Evolutionary conservation across 2,797 vertebrate genomes (phyloP).

Genomic region (Octomys mimax): DNA sequence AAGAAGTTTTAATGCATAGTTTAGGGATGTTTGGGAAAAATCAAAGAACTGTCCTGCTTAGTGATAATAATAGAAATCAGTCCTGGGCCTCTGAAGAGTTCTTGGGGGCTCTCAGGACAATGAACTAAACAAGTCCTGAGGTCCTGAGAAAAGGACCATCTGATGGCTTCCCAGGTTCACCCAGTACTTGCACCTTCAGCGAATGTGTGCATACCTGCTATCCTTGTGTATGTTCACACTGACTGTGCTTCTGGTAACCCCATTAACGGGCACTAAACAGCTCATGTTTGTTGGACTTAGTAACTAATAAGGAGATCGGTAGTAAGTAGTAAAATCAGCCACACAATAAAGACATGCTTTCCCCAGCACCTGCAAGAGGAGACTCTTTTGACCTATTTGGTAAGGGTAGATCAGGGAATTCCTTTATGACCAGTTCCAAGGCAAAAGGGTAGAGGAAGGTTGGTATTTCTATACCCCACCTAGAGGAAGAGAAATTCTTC

Average conservation of each 20-base stretch:
- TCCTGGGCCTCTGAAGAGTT: not conserved
- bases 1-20: not conserved
- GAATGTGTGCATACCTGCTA: not conserved
- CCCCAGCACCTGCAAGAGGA: not conserved
- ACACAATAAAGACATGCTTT: not conserved
- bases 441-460: not conserved
- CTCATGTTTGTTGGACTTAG: constrained; percentile 32
- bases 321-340: constrained; percentile 41
- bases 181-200: not conserved
- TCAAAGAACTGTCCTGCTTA: constrained; percentile 11
- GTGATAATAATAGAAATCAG: not conserved
- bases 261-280: not conserved
- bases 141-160: not conserved
- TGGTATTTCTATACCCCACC: not conserved
- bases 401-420: not conserved
- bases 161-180: not conserved
- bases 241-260: not conserved
- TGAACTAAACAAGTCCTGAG: not conserved
- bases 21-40: constrained; percentile 2
- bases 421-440: not conserved
- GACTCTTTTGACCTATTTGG: not conserved
- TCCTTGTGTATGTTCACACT: not conserved
- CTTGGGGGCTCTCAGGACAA: not conserved
- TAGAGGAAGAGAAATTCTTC: not conserved
- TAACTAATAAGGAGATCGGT: not conserved